Evolutionary conservation across 1,140 invertebrate genomes (phyloP).

Genomic region (Thalassaphorura encarpata): DNA sequence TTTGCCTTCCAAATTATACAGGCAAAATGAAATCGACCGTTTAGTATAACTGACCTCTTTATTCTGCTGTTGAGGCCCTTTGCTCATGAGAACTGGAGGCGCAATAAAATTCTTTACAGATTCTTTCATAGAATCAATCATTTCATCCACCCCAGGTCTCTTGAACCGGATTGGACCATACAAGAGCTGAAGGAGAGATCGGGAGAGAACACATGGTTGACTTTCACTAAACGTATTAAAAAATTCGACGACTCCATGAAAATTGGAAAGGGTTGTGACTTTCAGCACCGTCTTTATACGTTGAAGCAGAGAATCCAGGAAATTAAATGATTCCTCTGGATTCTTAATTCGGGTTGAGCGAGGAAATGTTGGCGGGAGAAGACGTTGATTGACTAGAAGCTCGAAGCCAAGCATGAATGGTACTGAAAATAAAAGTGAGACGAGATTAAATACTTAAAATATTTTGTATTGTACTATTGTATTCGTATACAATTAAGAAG

Average conservation of each 20-base stretch:
- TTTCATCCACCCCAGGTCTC: slow-evolving; percentile 43
- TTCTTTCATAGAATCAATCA: slow-evolving; percentile 72
- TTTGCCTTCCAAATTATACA: not conserved
- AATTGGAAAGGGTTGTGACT: slow-evolving; percentile 47
- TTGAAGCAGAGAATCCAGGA: slow-evolving; percentile 69
- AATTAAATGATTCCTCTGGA: slow-evolving; percentile 66
- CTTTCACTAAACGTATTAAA: slow-evolving; percentile 84
- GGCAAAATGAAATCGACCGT: too few relatives aligned
- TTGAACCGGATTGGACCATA: slow-evolving; percentile 51
- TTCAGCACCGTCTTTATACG: slow-evolving; percentile 71
- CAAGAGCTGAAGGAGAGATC: slow-evolving; percentile 77
- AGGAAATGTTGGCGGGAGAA: slow-evolving; percentile 95
- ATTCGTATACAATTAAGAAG: not conserved
- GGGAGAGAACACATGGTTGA: slow-evolving; percentile 83
- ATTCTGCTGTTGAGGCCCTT: slow-evolving; percentile 51
- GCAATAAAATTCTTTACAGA: slow-evolving; percentile 76
- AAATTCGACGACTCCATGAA: slow-evolving; percentile 60
- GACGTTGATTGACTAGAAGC: slow-evolving; percentile 84
- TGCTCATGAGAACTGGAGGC: slow-evolving; percentile 66
- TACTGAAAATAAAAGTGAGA: slow-evolving; percentile 13
- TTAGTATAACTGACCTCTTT: slow-evolving; percentile 49
- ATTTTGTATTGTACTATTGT: slow-evolving; percentile 3
- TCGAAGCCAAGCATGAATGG: slow-evolving; percentile 71
- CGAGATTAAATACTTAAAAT: not conserved
- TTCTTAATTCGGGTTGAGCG: slow-evolving; percentile 88